Base-by-base conservation (phyloP, 1,140 invertebrate species). In the Drosophila pachea region DNA sequence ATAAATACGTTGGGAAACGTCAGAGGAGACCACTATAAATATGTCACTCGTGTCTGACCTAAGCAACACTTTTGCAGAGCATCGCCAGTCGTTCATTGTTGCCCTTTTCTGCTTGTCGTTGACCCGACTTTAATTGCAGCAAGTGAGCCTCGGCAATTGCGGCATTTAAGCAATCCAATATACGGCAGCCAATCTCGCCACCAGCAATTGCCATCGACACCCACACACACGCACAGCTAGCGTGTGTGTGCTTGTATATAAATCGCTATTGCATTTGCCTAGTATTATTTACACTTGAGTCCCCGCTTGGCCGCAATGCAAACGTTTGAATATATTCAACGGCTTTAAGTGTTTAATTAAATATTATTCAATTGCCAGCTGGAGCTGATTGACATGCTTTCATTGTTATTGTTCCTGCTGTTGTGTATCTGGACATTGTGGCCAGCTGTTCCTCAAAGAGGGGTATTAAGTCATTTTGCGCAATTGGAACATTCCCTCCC, bases 301-400 rank as follows among this genome's bases (percentile, higher is more conserved):
- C 65, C 54, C 11, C 43, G 29, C 33, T n/a, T 47, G 65, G 49
- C 53, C 68, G 36, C 63, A 66, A 64, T 76, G 76, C 79, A 79
- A 82, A 83, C 84, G 76, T 79, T 84, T 79, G 69, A 74, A 88
- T 88, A 87, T 88, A 88, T 88, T 78, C 64, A 81, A 78, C 74
- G 86, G 78, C 86, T 87, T 86, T 79, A 74, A 87, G 83, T 88
- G 84, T 88, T 88, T 87, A 87, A 88, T 88, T 87, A 74, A 84
- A 87, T 88, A 88, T 88, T 84, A 87, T 84, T 75, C 76, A 84
- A 73, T 65, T 73, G 76, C 56, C 54, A 59, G 65, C 54, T 64
- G 49, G 32, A 47, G 60, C 67, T 50, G 67, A 22, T 1, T 22
- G 22, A n/a, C n/a, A 56, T 49, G 33, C 79, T 48, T 47, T 59